Evolutionary conservation across 2,888 invertebrate genomes (phyloP).

Genomic region (Phyllotreta striolata): DNA sequence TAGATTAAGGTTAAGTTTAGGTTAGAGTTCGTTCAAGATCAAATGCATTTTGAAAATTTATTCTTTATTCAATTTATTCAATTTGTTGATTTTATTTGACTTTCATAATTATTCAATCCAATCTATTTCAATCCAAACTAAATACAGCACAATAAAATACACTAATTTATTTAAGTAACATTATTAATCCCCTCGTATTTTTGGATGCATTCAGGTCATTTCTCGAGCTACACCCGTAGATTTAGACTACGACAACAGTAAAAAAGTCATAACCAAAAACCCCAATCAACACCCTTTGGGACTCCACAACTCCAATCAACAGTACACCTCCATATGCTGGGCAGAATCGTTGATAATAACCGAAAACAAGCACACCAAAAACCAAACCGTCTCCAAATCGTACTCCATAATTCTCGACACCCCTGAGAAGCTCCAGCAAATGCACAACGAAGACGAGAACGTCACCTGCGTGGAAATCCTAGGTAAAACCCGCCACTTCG

Average conservation of each 20-base stretch:
- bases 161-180: too few species aligned
- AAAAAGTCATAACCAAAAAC: background rate
- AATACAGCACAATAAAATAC: too few species aligned
- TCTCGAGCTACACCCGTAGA: background rate
- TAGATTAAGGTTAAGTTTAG: too few species aligned
- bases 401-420: constrained; percentile 36
- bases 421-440: constrained; percentile 18
- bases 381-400: constrained; percentile 29
- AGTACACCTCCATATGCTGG: constrained; percentile 31
- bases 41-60: too few species aligned
- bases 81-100: too few species aligned
- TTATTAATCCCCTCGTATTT: too few species aligned
- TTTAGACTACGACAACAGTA: constrained; percentile 1
- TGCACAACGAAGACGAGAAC: constrained; percentile 11
- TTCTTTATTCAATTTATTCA: too few species aligned
- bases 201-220: too few species aligned
- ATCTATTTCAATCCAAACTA: too few species aligned
- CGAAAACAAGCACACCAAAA: constrained; percentile 34
- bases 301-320: constrained; percentile 22
- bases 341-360: constrained; percentile 32
- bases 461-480: constrained; percentile 28
- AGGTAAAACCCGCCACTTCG: background rate
- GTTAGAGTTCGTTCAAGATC: too few species aligned
- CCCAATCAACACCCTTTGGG: background rate
- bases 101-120: too few species aligned